Conservation (phyloP, 2,888 invertebrate species). For the Synergus laeviventris region DNA sequence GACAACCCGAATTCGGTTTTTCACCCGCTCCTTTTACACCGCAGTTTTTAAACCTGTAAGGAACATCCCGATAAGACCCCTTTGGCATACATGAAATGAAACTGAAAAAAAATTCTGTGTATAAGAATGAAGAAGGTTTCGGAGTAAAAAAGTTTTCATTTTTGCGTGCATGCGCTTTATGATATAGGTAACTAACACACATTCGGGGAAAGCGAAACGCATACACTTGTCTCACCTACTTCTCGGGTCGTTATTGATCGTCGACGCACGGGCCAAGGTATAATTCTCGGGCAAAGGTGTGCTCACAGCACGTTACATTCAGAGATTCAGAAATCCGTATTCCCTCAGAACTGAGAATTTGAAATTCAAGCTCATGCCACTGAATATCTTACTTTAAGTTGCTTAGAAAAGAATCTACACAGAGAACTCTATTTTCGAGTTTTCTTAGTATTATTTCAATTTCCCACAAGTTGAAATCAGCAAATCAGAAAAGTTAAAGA, state of each 20-base stretch:
- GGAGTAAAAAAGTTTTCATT: neutral
- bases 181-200: conserved; percentile 9
- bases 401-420: neutral
- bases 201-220: conserved; percentile 46
- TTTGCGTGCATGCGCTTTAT: conserved; percentile 5
- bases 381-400: neutral
- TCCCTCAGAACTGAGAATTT: neutral
- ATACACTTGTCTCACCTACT: conserved; percentile 53
- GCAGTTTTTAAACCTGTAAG: too few species aligned
- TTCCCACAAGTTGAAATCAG: too few species aligned
- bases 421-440: neutral
- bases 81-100: neutral
- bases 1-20: too few species aligned
- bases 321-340: conserved; percentile 22
- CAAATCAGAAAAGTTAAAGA: too few species aligned
- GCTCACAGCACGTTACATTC: conserved; percentile 15
- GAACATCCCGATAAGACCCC: neutral
- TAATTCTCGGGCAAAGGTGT: conserved; percentile 34
- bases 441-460: neutral
- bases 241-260: conserved; percentile 54
- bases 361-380: neutral
- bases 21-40: too few species aligned
- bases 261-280: conserved; percentile 54
- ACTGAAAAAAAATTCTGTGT: neutral
- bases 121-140: neutral